Conservation (phyloP, 1,140 invertebrate species). For the Geopemphigus sp. region DNA sequence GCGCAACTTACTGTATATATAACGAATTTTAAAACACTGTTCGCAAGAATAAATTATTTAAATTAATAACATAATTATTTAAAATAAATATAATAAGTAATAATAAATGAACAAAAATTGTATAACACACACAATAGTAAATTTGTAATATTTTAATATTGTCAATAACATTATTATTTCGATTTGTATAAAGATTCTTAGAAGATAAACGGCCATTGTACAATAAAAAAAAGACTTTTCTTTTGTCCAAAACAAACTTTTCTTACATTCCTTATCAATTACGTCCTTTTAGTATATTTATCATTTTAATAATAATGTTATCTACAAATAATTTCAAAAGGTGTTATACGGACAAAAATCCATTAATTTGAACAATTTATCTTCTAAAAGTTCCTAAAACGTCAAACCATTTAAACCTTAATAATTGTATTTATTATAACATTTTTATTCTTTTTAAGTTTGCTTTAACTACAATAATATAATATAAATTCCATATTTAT, state of each 20-base stretch:
- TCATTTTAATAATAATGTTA: slow-evolving; percentile 9
- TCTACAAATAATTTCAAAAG: slow-evolving; percentile 7
- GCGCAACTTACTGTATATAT: too few relatives aligned
- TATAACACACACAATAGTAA: too few relatives aligned
- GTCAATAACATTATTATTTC: too few relatives aligned
- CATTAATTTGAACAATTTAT: slow-evolving; percentile 10
- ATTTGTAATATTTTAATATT: too few relatives aligned
- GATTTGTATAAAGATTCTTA: background rate
- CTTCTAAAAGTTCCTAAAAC: slow-evolving; percentile 17
- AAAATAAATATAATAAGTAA: too few relatives aligned
- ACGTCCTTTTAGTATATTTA: slow-evolving; percentile 2
- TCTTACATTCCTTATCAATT: background rate
- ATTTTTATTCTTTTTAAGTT: background rate
- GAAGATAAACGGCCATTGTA: background rate
- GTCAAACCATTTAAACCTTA: slow-evolving; percentile 15
- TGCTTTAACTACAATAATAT: background rate
- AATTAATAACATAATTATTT: too few relatives aligned
- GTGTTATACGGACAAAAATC: background rate
- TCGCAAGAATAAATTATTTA: too few relatives aligned
- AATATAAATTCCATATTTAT: background rate
- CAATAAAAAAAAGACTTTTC: background rate
- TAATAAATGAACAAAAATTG: too few relatives aligned
- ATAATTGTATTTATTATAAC: slow-evolving; percentile 14
- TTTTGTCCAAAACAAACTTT: slow-evolving; percentile 1
- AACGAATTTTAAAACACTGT: too few relatives aligned